These are phyloP conservation scores for Drosophila trapezifrons DNA, from an alignment of 1,140 invertebrate species.

Conservation along the genomic window DNA sequence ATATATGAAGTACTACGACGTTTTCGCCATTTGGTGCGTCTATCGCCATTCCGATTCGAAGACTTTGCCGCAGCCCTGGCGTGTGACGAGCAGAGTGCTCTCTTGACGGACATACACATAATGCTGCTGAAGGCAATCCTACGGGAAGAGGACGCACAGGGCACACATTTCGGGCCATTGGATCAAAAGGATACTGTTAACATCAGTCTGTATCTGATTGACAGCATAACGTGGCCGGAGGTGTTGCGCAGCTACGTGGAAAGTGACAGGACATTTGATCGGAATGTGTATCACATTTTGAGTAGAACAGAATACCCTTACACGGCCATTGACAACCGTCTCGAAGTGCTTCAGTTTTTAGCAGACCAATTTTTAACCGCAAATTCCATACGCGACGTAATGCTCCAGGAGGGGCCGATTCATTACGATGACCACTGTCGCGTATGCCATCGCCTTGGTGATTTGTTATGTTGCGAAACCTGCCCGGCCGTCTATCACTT, in stretches of 20 bases:
- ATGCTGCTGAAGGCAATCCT: conserved; percentile 95
- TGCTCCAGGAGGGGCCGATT: conserved; percentile 96
- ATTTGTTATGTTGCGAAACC: conserved; percentile 97
- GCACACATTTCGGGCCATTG: conserved; percentile 96
- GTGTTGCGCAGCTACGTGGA: conserved; percentile 94
- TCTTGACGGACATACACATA: conserved; percentile 96
- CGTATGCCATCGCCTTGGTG: conserved; percentile 96
- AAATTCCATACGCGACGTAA: conserved; percentile 95
- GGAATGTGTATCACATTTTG: conserved; percentile 88
- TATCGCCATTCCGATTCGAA: conserved; percentile 97
- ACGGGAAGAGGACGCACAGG: conserved; percentile 96
- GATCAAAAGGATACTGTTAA: conserved; percentile 99
- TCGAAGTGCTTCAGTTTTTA: conserved; percentile 95
- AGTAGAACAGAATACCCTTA: conserved; percentile 95
- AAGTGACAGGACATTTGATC: conserved; percentile 92
- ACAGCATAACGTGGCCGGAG: conserved; percentile 98
- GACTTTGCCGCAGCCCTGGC: conserved; percentile 97
- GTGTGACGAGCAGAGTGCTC: conserved; percentile 94
- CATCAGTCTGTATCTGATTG: conserved; percentile 95
- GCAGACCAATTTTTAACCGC: conserved; percentile 97
- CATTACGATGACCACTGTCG: conserved; percentile 98
- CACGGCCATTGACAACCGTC: conserved; percentile 91
- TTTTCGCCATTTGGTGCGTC: conserved; percentile 93
- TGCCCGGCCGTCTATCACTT: conserved; percentile 98
- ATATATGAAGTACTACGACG: conserved; percentile 97